Conservation (phyloP, 2,797 vertebrate genomes). For the Anguilla marmorata region DNA sequence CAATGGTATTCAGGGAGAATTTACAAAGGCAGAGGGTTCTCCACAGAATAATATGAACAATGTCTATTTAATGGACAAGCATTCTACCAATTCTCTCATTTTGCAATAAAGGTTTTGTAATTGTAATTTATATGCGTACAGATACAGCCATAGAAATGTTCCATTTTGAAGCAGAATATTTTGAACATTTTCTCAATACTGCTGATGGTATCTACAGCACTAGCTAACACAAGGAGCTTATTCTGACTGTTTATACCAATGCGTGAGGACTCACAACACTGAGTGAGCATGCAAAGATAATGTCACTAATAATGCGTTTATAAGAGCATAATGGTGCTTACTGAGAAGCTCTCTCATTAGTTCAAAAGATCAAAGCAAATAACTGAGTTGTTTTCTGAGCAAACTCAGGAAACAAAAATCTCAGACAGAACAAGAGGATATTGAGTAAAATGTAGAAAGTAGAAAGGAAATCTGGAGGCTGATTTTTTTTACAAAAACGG, state of each 20-base stretch:
- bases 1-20: background rate
- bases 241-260: background rate
- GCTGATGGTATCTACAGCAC: background rate
- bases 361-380: background rate
- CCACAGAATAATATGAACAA: too few relatives aligned
- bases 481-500: background rate
- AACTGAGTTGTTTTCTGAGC: background rate
- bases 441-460: background rate
- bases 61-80: background rate
- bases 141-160: background rate
- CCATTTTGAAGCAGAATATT: background rate
- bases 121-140: background rate
- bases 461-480: background rate
- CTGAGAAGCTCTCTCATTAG: background rate
- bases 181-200: background rate
- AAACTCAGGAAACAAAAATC: background rate
- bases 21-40: background rate
- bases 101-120: background rate
- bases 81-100: background rate
- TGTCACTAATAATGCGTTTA: background rate
- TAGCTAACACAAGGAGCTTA: background rate
- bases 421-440: background rate
- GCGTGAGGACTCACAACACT: background rate
- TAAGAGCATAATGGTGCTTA: background rate
- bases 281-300: background rate